A percentile compares a stretch with the other conserved stretches of the same genome.
These are phyloP conservation scores for Leuctra nigra DNA, from an alignment of 2,888 invertebrate genomes.

Conservation along the genomic window DNA sequence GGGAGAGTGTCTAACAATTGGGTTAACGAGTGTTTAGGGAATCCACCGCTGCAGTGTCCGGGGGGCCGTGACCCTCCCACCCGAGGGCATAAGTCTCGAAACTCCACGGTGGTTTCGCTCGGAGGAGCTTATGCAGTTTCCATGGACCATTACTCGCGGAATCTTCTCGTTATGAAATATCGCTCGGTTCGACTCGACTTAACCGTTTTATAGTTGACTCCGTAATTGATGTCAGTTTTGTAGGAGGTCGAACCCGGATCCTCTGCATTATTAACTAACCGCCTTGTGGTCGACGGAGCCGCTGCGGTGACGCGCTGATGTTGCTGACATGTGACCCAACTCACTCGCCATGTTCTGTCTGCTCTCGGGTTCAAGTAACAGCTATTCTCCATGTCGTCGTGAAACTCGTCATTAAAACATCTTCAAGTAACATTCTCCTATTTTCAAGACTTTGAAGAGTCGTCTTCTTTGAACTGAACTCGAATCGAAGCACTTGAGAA, in stretches of 20 bases:
- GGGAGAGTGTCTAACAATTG: conserved; percentile 2
- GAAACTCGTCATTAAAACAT: background rate
- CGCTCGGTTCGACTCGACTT: conserved; percentile 11
- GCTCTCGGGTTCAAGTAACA: too few relatives aligned
- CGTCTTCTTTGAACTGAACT: background rate
- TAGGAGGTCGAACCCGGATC: background rate
- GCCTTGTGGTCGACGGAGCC: conserved; percentile 1
- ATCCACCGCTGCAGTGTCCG: background rate
- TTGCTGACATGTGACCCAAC: background rate
- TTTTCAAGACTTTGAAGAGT: too few relatives aligned
- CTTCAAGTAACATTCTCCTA: background rate
- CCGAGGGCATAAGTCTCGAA: conserved; percentile 3
- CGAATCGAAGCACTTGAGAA: background rate
- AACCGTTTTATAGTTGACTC: conserved; percentile 15
- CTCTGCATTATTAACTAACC: conserved; percentile 11
- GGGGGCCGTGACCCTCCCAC: background rate
- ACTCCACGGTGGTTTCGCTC: background rate
- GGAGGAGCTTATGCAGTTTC: conserved; percentile 1
- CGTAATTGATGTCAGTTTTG: conserved; percentile 18
- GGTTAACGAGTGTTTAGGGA: conserved; percentile 13
- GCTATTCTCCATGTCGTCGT: background rate
- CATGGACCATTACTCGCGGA: conserved; percentile 12
- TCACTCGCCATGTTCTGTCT: too few relatives aligned
- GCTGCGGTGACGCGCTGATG: background rate
- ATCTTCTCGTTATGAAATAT: conserved; percentile 19